Base-by-base conservation (phyloP, 2,113 vertebrate species). In the Proteles cristata region DNA sequence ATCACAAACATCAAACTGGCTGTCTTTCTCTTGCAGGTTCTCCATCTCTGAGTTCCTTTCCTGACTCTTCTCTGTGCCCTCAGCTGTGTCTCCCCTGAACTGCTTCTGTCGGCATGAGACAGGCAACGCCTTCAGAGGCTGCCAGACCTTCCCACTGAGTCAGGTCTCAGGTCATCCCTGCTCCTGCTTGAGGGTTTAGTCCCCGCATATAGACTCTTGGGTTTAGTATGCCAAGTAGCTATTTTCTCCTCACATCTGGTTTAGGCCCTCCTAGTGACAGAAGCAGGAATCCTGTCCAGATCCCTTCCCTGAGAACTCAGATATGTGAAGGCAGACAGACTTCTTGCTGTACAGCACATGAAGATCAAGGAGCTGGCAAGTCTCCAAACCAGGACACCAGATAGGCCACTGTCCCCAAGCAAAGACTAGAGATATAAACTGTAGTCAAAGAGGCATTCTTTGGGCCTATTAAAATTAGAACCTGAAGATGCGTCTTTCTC, bases 391-490 rank as follows among this genome's bases (percentile, higher is more conserved):
- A 94, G 43, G 39, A 88, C 58, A n/a, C 12, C 74, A 66, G 77
- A 3, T 31, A 93, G 77, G 39, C 48, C 61, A 94, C 11, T 43
- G 65, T 81, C 28, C 9, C 88, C 63, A 90, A 4, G 11, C 55
- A 10, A 91, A 83, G 82, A 61, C n/a, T 55, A 21, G 19, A 91
- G 55, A 83, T 48, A 33, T 33, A 84, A 69, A 82, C 31, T 74
- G 14, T 10, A 23, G 23, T 61, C 48, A 94, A 45, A 58, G 53
- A 73, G n/a, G 17, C 3, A 80, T 58, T 90, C 35, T 76, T 35
- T 71, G 77, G 87, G 33, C 17, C 66, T 74, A 33, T 53, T 95
- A 69, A 17, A 94, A 96, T 90, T 23, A 85, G 63, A 92, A 87
- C 16, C n/a, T 93, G 63, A 81, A 71, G 73, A 61, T 28, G 55